Evolutionary conservation across 1,140 invertebrate genomes (phyloP).

Genomic region (Colletes gigas): DNA sequence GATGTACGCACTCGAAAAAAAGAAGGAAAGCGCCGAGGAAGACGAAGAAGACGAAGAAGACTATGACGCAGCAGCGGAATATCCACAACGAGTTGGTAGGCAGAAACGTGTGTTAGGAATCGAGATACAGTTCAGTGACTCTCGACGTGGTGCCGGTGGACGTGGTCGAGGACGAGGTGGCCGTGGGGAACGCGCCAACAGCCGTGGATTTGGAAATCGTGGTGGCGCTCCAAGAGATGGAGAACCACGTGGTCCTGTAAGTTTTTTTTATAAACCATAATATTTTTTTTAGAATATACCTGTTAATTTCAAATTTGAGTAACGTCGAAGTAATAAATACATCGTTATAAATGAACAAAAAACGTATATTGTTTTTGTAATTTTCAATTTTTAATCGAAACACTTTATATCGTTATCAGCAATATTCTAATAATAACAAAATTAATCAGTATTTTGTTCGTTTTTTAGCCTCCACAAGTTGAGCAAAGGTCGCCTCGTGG

Average conservation of each 20-base stretch:
- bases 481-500: constrained; percentile 79
- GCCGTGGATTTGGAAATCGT: constrained; percentile 76
- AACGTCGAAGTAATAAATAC: no score
- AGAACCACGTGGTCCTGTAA: constrained; percentile 70
- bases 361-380: background rate
- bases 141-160: constrained; percentile 85
- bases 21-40: constrained; percentile 87
- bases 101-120: constrained; percentile 94
- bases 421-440: background rate
- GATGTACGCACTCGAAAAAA: constrained; percentile 91
- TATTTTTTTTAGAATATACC: background rate
- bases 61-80: constrained; percentile 88
- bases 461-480: constrained; percentile 54
- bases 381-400: background rate
- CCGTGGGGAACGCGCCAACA: constrained; percentile 74
- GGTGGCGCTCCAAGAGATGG: constrained; percentile 69
- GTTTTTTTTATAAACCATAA: constrained; percentile 32
- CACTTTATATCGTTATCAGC: background rate
- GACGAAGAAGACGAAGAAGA: constrained; percentile 87
- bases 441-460: background rate
- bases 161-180: constrained; percentile 83
- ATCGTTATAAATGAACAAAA: no score
- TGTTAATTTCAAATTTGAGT: no score
- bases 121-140: constrained; percentile 94
- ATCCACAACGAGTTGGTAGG: constrained; percentile 92